phyloP scores from a whole-genome alignment of 2,888 invertebrate species.

The Erynnis tages region DNA sequence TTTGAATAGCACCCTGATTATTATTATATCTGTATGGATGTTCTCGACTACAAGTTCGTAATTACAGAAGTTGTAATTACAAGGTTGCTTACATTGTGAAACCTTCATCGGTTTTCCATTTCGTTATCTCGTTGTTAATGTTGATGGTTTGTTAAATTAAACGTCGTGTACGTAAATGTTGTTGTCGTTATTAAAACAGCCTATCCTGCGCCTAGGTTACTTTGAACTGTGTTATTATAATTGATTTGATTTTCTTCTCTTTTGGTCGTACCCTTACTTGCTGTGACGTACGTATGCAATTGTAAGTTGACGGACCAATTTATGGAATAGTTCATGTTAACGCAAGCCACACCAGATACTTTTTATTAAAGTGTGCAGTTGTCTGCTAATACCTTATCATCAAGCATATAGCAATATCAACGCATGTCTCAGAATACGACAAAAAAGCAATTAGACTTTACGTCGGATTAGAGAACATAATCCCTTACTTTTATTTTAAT shows the following conservation, averaged over 20 bases:
- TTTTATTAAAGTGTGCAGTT: no score
- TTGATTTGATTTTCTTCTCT: neutral
- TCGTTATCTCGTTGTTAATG: constrained; percentile 60
- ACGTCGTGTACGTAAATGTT: constrained; percentile 60
- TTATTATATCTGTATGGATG: constrained; percentile 61
- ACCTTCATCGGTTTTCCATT: constrained; percentile 61
- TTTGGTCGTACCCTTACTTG: neutral
- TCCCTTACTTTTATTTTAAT: neutral
- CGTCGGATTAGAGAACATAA: constrained; percentile 2
- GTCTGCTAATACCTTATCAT: no score
- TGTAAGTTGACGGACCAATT: no score
- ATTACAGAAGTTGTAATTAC: constrained; percentile 77
- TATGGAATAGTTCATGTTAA: no score
- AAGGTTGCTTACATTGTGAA: constrained; percentile 65
- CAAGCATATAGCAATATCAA: no score
- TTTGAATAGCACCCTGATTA: constrained; percentile 76
- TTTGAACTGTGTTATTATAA: neutral
- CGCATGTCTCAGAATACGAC: neutral
- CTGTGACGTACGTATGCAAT: neutral
- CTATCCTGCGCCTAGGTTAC: constrained; percentile 25
- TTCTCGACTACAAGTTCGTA: constrained; percentile 65
- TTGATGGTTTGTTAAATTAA: constrained; percentile 77
- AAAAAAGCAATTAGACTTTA: constrained; percentile 1
- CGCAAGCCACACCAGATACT: no score
- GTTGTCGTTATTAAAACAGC: constrained; percentile 64